Conservation (phyloP, 1,140 invertebrate genomes). For the Aphelenchoides besseyi region DNA sequence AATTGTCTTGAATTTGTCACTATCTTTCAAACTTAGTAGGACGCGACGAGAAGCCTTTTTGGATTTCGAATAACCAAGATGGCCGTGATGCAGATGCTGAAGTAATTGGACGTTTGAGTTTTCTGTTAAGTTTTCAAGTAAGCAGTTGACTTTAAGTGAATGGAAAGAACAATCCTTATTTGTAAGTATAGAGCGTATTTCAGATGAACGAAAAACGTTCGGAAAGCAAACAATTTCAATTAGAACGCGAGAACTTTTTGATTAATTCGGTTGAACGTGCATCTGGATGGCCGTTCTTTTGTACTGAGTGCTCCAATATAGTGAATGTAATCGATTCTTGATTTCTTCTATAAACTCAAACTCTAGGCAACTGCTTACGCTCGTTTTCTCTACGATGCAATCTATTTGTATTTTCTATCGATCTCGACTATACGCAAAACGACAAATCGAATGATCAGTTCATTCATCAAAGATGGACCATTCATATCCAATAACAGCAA, state of each 20-base stretch:
- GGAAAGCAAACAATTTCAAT: slow-evolving; percentile 22
- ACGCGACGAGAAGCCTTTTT: slow-evolving; percentile 25
- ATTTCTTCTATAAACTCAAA: no score
- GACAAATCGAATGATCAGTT: slow-evolving; percentile 17
- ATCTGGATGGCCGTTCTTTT: slow-evolving; percentile 41
- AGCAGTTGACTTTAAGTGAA: background rate
- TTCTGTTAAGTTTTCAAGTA: slow-evolving; percentile 29
- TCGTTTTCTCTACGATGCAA: slow-evolving; percentile 37
- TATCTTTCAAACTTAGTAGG: no score
- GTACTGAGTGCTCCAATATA: slow-evolving; percentile 26
- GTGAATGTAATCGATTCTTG: background rate
- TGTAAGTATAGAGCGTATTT: background rate
- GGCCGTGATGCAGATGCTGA: slow-evolving; percentile 36
- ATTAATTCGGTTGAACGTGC: slow-evolving; percentile 13
- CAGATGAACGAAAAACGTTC: slow-evolving; percentile 23
- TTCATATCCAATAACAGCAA: slow-evolving; percentile 28
- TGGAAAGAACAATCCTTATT: background rate
- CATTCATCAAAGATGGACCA: slow-evolving; percentile 37
- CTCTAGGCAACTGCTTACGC: slow-evolving; percentile 29
- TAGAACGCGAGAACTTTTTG: slow-evolving; percentile 6
- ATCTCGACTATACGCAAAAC: slow-evolving; percentile 26
- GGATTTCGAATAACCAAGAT: slow-evolving; percentile 8
- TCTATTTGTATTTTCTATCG: slow-evolving; percentile 38
- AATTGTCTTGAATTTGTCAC: slow-evolving; percentile 12
- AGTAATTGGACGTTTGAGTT: slow-evolving; percentile 26